These are phyloP conservation scores for Urechis unicinctus DNA, from an alignment of 2,888 invertebrate species.

Conservation along the genomic window DNA sequence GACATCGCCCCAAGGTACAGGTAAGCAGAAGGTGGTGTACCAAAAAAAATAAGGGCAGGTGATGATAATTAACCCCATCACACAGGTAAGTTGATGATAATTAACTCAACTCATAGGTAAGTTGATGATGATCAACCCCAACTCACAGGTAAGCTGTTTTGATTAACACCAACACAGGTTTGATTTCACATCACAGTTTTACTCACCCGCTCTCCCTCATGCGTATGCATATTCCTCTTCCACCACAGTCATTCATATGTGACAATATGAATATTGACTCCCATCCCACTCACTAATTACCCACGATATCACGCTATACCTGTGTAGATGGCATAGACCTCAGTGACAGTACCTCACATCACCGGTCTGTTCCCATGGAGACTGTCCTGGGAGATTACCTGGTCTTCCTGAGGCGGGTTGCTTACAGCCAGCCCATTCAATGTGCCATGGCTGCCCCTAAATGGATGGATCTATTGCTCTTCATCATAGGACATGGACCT, in stretches of 20 bases:
- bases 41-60: not conserved
- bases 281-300: too few species aligned
- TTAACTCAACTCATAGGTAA: not conserved
- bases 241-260: too few species aligned
- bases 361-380: constrained; percentile 17
- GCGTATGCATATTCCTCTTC: too few species aligned
- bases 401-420: constrained; percentile 57
- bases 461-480: constrained; percentile 56
- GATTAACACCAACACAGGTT: too few species aligned
- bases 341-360: too few species aligned
- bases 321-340: not conserved
- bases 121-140: too few species aligned
- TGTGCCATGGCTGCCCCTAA: constrained; percentile 53
- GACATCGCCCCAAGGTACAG: not conserved
- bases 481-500: constrained; percentile 40
- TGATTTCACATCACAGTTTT: too few species aligned
- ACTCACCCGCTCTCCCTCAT: too few species aligned
- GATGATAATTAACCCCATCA: too few species aligned
- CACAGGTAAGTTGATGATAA: not conserved
- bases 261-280: too few species aligned
- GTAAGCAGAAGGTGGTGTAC: not conserved
- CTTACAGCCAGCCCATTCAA: constrained; percentile 53
- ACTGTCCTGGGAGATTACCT: constrained; percentile 56
- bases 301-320: too few species aligned
- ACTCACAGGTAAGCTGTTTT: too few species aligned